These are phyloP conservation scores for Ramphastos sulfuratus DNA, from an alignment of 2,113 vertebrate genomes.

Conservation along the genomic window DNA sequence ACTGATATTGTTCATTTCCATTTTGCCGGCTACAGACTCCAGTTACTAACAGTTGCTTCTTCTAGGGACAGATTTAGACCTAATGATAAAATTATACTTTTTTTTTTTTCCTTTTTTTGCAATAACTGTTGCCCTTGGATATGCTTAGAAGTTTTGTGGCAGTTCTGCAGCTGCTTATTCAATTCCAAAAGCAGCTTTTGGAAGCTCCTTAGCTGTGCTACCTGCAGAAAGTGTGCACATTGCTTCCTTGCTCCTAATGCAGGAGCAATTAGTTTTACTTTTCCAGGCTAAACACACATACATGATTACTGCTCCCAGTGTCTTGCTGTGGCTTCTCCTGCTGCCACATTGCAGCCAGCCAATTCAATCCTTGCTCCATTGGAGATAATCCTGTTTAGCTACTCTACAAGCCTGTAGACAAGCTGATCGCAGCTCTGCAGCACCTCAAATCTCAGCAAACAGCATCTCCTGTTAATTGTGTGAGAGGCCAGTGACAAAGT, in stretches of 20 bases:
- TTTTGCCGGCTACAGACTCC: slow-evolving; percentile 36
- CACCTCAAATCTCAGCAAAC: neutral
- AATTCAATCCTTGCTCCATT: slow-evolving; percentile 13
- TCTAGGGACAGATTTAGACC: slow-evolving; percentile 72
- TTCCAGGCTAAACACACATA: neutral
- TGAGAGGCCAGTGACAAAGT: neutral
- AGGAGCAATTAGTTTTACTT: neutral
- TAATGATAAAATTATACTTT: slow-evolving; percentile 73
- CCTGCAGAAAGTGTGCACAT: slow-evolving; percentile 44
- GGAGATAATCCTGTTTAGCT: slow-evolving; percentile 46
- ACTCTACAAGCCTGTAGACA: neutral
- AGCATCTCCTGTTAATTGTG: neutral
- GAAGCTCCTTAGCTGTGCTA: slow-evolving; percentile 40
- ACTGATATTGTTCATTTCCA: slow-evolving; percentile 61
- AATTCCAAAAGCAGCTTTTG: slow-evolving; percentile 33
- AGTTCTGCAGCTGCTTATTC: slow-evolving; percentile 63
- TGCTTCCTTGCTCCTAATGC: neutral
- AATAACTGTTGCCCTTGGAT: slow-evolving; percentile 64
- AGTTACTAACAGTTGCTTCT: slow-evolving; percentile 29
- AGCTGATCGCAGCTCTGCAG: neutral
- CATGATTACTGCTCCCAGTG: neutral
- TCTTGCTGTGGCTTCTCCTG: slow-evolving; percentile 27
- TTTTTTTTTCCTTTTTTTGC: slow-evolving; percentile 63
- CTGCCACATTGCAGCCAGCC: neutral
- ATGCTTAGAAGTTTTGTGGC: slow-evolving; percentile 63